Base-by-base conservation (phyloP, 1,140 invertebrate genomes). In the Drosophila repletoides region DNA sequence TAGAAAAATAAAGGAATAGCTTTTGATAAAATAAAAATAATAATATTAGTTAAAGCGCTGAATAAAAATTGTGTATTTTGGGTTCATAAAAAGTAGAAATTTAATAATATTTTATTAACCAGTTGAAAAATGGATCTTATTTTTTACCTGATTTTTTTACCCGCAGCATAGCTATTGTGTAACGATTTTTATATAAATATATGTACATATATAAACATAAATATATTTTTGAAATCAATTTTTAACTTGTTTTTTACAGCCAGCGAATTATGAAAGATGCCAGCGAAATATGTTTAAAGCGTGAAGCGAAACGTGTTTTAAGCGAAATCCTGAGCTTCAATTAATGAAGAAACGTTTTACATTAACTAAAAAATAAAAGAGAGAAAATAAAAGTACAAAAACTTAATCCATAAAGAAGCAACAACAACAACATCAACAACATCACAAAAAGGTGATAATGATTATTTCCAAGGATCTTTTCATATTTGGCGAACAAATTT, bases 381-480 rank as follows among this genome's bases (percentile, higher is more conserved):
- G 41, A 74, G 53, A 55, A 70, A 49, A 70, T 60, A 63, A 75
- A 71, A 55, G 12, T 36, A 12, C 58, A 51, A 55, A 33, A 56
- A 29, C 34, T 41, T 49, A 58, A 49, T 29, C 34, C 56, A 51
- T 48, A 68, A 3, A 43, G 28, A 45, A 63, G 7, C 33, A 49
- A 29, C 28, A 56, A 36, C 36, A 53, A 55, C 55, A 63, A 45
- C 34, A 60, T 19, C 34, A 74, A 56, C 49, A 58, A 53, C 38
- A 68, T 63, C 67, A 77, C 61, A 81, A 88, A 88, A 77, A 76
- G 67, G 87, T 89, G 77, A 89, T 88, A 89, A 89, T 89, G 88
- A 89, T 89, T 84, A 89, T 89, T 81, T 89, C 88, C 77, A 89
- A 89, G 79, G 88, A 89, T 89, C 87, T 89, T 76, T 89, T 89